These are phyloP conservation scores for Isurus oxyrinchus DNA, from an alignment of 2,113 vertebrate species.

Conservation along the genomic window DNA sequence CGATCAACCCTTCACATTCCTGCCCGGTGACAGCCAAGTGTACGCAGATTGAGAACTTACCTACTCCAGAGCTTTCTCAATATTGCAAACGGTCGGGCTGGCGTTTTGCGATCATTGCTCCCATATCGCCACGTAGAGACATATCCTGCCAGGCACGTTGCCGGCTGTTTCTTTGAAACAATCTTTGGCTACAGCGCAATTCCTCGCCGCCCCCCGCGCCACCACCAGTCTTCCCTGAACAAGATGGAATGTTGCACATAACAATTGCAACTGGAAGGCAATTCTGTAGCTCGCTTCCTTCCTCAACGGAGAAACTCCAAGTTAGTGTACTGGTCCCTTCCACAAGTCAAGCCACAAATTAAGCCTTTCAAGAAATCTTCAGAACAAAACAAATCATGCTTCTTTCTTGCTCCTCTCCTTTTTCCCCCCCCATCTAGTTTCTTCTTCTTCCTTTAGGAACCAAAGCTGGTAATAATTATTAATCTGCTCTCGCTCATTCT, in stretches of 20 bases:
- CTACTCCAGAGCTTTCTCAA: neutral
- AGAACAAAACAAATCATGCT: neutral
- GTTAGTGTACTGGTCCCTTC: neutral
- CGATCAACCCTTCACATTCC: neutral
- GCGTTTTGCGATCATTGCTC: neutral
- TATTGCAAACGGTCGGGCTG: neutral
- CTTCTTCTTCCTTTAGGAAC: constrained; percentile 6
- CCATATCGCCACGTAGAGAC: constrained; percentile 15
- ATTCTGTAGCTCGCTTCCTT: neutral
- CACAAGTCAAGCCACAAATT: neutral
- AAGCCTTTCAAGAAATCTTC: neutral
- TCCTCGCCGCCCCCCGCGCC: no score
- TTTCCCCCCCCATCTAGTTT: neutral
- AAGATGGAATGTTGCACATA: neutral
- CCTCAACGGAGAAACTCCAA: neutral
- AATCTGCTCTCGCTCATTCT: constrained; percentile 22
- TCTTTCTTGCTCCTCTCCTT: neutral
- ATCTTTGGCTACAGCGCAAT: neutral
- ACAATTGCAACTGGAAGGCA: neutral
- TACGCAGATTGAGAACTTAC: neutral
- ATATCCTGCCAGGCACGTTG: constrained; percentile 6
- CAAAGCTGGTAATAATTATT: constrained; percentile 11
- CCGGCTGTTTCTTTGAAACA: neutral
- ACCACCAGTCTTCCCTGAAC: neutral
- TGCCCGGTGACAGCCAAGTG: neutral